Evolutionary conservation across 2,113 vertebrate species (phyloP), one percentile per base, ranked within the genome.

Genomic region (Melanotaenia duboulayi): DNA sequence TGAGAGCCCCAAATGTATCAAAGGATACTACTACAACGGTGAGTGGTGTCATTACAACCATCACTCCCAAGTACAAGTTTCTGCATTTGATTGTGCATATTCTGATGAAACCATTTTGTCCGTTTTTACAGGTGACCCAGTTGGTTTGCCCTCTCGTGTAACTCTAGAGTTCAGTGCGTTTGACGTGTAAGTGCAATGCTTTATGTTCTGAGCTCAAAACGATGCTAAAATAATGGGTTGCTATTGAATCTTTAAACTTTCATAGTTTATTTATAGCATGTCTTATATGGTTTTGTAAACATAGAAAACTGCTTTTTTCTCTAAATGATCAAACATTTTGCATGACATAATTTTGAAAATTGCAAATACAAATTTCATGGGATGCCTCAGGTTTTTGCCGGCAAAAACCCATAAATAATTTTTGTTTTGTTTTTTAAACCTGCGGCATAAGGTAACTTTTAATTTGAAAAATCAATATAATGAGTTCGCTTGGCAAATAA

Each of bases 151-250:
- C 13, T 95, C 96, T 80, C 97, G 98, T 13, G 78, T 99, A 66
- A 99, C 96, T 0, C 79, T 99, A 93, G 98, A 99, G 91, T 99
- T 96, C 70, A 99, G 96, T 82, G 97, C 98, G 65, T 99, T 99
- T 94, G 97, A 99, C 81, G 92, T 89, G 98, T 99, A 88, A 97
- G 97, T 97, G 89, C 12, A 35, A 46, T 7, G 12, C 24, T 10
- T 3, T 66, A 14, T 71, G 4, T 50, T 49, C 16, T 14, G 8
- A 40, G 9, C 13, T 32, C 7, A 51, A 74, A 0, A 12, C 40
- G 20, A 17, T 17, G 14, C 12, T 2, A 28, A 25, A 19, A 37
- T 69, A 2, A n/a, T 63, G 5, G 32, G 8, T 28, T 50, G n/a
- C 24, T 51, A 11, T n/a, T 52, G 32, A 23, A 7, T 48, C 24